Conservation (phyloP, 92 coral and sea anemone genomes). For the Zoanthus gigantus region DNA sequence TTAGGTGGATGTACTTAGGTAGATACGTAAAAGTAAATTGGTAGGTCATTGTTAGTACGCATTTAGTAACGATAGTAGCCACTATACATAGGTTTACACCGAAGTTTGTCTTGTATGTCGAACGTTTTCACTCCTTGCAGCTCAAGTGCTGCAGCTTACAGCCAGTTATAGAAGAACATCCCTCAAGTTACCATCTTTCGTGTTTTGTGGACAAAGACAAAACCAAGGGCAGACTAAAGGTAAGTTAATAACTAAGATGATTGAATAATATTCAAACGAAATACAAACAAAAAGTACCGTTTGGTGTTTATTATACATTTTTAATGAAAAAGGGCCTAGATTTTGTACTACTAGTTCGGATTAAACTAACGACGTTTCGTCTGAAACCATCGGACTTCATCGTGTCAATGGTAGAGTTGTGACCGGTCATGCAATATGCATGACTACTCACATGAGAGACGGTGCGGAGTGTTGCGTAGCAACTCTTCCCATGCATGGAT, state of each 20-base stretch:
- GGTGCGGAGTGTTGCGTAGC: too few relatives aligned
- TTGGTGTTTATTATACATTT: too few relatives aligned
- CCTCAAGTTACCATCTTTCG: constrained; percentile 66
- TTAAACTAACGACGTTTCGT: too few relatives aligned
- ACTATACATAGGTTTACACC: neutral
- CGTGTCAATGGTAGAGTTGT: too few relatives aligned
- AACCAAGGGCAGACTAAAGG: constrained; percentile 59
- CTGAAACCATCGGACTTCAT: too few relatives aligned
- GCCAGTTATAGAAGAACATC: constrained; percentile 65
- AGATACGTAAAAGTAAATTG: neutral
- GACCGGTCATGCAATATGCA: too few relatives aligned
- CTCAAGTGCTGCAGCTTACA: constrained; percentile 76
- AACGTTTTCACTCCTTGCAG: constrained; percentile 25
- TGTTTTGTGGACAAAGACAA: constrained; percentile 64
- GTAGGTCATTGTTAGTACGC: neutral
- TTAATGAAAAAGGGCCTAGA: too few relatives aligned
- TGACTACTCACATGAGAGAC: too few relatives aligned
- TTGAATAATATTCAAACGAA: neutral
- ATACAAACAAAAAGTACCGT: too few relatives aligned
- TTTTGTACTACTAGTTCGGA: too few relatives aligned
- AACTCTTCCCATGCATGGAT: too few relatives aligned
- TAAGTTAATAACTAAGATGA: constrained; percentile 1
- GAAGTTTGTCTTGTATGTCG: constrained; percentile 1
- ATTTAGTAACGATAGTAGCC: neutral
- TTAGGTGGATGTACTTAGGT: neutral